Base-by-base conservation (phyloP, 2,797 vertebrate genomes). In the Myripristis murdjan region DNA sequence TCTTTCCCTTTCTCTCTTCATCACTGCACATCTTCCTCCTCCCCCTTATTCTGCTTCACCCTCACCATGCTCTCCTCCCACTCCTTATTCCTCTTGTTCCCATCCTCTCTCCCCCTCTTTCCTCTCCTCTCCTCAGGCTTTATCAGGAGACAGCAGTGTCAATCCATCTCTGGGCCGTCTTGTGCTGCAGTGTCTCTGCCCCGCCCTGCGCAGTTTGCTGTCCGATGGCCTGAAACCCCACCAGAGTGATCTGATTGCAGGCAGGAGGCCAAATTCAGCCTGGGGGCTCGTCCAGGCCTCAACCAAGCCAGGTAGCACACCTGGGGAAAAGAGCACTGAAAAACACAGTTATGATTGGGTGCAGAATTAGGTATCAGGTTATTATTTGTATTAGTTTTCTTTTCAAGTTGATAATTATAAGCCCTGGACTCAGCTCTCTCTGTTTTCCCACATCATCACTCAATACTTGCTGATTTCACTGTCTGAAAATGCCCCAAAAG, bases 241-340 rank as follows among this genome's bases (percentile, higher is more conserved):
- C 90, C 97, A 97, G 93, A 98, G 96, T 91, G 98, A 99, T 71
- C 87, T 99, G 23, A 98, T 99, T 77, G 94, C 96, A 0, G 98
- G 98, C 73, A 95, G 97, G 84, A 93, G 97, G 82, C 95, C 93
- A 60, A 97, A 95, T 65, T 97, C 96, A 2, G 95, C 97, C 31
- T 99, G 98, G 97, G 95, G 95, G 0, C 92, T 99, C 67, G 95
- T 98, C 64, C 97, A 97, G 91, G 96, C 97, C 1, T 98, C 98
- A 0, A 95, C 95, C 55, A 96, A 93, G 78, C 92, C 95, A 92
- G 97, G 98, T 98, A 91, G 20, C 9, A 53, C n/a, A 4, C 15
- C 24, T n/a, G 26, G 48, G 31, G 18, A 11, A 57, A 62, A 39
- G 22, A 1, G 14, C 20, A 16, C 46, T 59, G 28, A 64, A 16